Base-by-base conservation (phyloP, 2,888 invertebrate genomes). In the Zelleria hepariella region DNA sequence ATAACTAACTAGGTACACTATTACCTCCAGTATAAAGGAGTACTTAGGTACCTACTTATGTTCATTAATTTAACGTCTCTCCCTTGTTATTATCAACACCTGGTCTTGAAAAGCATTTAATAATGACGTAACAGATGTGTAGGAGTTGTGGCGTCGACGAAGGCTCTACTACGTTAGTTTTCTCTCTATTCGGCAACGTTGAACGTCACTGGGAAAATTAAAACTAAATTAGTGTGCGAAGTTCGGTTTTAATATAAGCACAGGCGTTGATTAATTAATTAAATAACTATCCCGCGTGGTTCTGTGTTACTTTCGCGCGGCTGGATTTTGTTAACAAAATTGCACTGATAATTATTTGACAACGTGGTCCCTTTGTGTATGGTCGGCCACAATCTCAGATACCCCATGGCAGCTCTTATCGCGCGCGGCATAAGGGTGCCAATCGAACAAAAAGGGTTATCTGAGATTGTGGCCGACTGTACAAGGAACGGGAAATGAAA, bases 61-160 rank as follows among this genome's bases (percentile, higher is more conserved):
- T 42, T 42, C 79, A 85, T 88, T 88, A 86, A 87, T 86, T 85
- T 84, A 84, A 78, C 72, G 74, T 82, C 84, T 80, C 32, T 10
- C 82, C 80, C 80, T 80, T 75, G 81, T 88, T 85, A 86, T 83
- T 79, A 86, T 83, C 82, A 85, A 78, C 87, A 87, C 88, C 87
- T 88, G 88, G 77, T 83, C 82, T 76, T 82, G 87, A 86, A 86
- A 86, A 85, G 84, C 85, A 74, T 80, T 86, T 87, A 86, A 87
- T 87, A 86, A 86, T 85, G 80, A 80, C 84, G 80, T 70, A 80
- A 76, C 86, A 86, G 86, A 82, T 86, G 85, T 62, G 70, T 32
- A 65, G 69, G 65, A 73, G 71, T 70, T 75, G 73, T 65, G 74
- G 72, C 70, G 51, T 68, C 64, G 73, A 68, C 68, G 67, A 65